phyloP scores from a whole-genome alignment of 1,140 invertebrate species.

The Papilio polytes region DNA sequence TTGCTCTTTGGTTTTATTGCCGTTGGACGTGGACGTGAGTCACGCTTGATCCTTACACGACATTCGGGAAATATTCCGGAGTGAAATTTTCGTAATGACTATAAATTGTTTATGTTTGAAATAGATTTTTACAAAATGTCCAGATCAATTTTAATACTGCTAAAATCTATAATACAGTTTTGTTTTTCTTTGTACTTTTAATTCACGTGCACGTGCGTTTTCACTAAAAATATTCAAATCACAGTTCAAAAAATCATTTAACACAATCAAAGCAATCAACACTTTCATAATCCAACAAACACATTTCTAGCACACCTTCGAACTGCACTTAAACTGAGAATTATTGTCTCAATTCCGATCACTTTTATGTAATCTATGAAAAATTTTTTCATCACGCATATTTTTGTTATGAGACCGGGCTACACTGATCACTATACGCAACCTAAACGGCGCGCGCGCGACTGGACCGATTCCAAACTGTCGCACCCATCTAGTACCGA shows the following conservation, averaged over 20 bases:
- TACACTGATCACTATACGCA: conserved; percentile 36
- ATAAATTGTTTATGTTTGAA: background rate
- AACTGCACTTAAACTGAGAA: background rate
- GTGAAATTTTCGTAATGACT: conserved; percentile 30
- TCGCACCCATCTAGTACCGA: conserved; percentile 77
- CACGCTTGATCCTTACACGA: conserved; percentile 51
- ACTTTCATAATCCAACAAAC: background rate
- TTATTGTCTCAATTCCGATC: background rate
- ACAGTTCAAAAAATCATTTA: background rate
- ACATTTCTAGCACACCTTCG: background rate
- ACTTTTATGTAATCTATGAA: conserved; percentile 5
- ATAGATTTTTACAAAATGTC: background rate
- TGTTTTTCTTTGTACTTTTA: background rate
- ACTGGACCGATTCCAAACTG: conserved; percentile 79
- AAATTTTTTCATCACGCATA: conserved; percentile 9
- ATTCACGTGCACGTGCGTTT: background rate
- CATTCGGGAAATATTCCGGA: conserved; percentile 32
- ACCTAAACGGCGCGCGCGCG: conserved; percentile 57
- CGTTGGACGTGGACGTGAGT: conserved; percentile 57
- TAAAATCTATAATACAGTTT: background rate
- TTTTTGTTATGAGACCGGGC: conserved; percentile 28
- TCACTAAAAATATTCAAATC: background rate
- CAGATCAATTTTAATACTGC: background rate
- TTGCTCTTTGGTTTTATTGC: conserved; percentile 65
- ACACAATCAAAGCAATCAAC: background rate